A percentile compares a stretch with the other conserved stretches of the same genome.
phyloP scores from a whole-genome alignment of 2,888 invertebrate species.

The Psylliodes chrysocephalus region DNA sequence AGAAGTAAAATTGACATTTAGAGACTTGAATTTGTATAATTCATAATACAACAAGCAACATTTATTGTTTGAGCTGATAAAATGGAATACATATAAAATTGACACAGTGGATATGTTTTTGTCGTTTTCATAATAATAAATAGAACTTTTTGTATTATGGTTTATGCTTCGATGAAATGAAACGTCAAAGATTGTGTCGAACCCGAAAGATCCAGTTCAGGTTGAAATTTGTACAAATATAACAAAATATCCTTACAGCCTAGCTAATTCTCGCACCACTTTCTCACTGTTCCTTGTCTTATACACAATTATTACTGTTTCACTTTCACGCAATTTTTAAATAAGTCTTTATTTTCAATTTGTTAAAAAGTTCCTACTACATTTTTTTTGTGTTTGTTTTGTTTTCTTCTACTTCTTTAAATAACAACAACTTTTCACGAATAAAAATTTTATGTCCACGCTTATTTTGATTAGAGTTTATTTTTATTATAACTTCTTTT shows the following conservation, averaged over 20 bases:
- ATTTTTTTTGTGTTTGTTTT: conserved; percentile 32
- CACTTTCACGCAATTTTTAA: conserved; percentile 60
- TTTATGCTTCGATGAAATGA: too few relatives aligned
- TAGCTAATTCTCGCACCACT: conserved; percentile 3
- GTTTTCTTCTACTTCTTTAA: conserved; percentile 33
- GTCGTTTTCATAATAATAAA: too few relatives aligned
- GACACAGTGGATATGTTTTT: too few relatives aligned
- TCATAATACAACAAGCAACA: too few relatives aligned
- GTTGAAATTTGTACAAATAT: conserved; percentile 1
- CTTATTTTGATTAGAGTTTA: conserved; percentile 33
- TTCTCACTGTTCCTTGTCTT: conserved; percentile 6
- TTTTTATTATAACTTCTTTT: too few relatives aligned
- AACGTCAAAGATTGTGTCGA: too few relatives aligned
- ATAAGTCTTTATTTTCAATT: conserved; percentile 62
- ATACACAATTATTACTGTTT: conserved; percentile 45
- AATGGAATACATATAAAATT: too few relatives aligned
- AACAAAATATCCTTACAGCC: conserved; percentile 14
- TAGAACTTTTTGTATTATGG: too few relatives aligned
- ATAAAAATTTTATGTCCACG: conserved; percentile 19
- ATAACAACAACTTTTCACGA: conserved; percentile 30
- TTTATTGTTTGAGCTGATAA: too few relatives aligned
- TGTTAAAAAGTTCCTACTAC: conserved; percentile 60
- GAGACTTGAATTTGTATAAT: too few relatives aligned
- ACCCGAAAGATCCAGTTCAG: too few relatives aligned
- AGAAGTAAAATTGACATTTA: too few relatives aligned